Conservation (phyloP, 2,888 invertebrate species). For the Trichopoda pennipes region DNA sequence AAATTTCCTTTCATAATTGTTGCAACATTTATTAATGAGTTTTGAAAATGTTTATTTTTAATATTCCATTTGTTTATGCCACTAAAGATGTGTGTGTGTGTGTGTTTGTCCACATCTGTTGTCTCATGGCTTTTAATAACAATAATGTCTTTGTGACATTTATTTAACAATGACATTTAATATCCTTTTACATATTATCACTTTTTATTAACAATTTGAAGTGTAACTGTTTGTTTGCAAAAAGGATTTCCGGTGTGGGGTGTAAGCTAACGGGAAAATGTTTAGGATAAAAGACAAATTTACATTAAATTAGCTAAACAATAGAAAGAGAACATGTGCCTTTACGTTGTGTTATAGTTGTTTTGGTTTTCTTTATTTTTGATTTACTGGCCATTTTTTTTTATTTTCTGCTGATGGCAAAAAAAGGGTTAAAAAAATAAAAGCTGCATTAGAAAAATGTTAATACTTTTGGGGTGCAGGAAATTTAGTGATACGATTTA, state of each 20-base stretch:
- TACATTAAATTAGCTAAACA: slow-evolving; percentile 73
- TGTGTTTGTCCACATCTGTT: slow-evolving; percentile 58
- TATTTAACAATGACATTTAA: slow-evolving; percentile 34
- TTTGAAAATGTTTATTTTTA: not conserved
- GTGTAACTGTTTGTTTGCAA: slow-evolving; percentile 18
- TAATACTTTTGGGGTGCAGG: no score
- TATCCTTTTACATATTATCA: not conserved
- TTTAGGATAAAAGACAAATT: slow-evolving; percentile 71
- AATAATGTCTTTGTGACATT: slow-evolving; percentile 60
- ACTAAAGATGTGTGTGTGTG: slow-evolving; percentile 33
- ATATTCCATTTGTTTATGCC: slow-evolving; percentile 27
- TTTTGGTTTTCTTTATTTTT: slow-evolving; percentile 3
- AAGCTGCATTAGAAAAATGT: no score
- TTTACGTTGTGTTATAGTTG: slow-evolving; percentile 57
- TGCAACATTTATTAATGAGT: slow-evolving; percentile 42
- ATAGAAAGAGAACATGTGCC: slow-evolving; percentile 69
- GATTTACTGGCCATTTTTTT: no score
- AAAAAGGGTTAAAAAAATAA: no score
- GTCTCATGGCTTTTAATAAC: slow-evolving; percentile 40
- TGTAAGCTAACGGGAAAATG: slow-evolving; percentile 16
- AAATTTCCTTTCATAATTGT: slow-evolving; percentile 44
- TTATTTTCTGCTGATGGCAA: no score
- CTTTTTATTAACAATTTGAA: not conserved
- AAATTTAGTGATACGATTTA: no score
- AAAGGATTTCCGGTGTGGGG: slow-evolving; percentile 55